Evolutionary conservation across 2,113 vertebrate genomes (phyloP).

Genomic region (Apodemus sylvaticus): DNA sequence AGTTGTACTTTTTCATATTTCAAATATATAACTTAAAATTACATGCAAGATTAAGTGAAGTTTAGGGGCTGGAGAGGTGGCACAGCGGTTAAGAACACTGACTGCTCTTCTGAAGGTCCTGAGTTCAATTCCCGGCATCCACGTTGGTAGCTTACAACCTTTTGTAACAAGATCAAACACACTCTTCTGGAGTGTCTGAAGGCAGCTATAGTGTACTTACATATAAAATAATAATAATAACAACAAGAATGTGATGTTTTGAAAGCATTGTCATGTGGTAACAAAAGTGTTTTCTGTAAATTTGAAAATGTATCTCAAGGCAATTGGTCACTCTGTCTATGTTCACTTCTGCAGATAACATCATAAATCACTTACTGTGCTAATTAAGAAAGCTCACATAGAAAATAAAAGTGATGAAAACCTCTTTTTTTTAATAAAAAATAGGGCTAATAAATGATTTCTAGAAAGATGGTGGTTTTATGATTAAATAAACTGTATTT

Average conservation of each 20-base stretch:
- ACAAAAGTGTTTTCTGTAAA: not conserved
- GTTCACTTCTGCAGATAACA: not conserved
- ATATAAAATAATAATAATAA: no score
- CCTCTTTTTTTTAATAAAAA: not conserved
- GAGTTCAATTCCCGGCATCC: no score
- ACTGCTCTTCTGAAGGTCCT: no score
- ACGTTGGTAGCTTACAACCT: no score
- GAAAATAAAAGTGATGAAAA: not conserved
- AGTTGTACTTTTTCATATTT: conserved; percentile 16
- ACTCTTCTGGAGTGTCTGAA: no score
- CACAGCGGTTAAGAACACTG: no score
- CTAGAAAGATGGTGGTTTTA: not conserved
- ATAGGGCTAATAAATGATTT: no score
- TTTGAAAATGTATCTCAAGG: not conserved
- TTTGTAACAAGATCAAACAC: no score
- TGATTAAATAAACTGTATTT: not conserved
- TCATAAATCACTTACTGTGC: not conserved
- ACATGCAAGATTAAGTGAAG: not conserved
- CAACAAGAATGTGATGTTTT: not conserved
- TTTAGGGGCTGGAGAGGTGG: no score
- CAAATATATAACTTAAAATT: conserved; percentile 16
- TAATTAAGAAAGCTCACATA: not conserved
- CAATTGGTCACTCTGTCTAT: not conserved
- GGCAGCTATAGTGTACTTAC: no score
- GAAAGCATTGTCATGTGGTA: not conserved